Base-by-base conservation (phyloP, 2,113 vertebrate genomes). In the Myocastor coypus region DNA sequence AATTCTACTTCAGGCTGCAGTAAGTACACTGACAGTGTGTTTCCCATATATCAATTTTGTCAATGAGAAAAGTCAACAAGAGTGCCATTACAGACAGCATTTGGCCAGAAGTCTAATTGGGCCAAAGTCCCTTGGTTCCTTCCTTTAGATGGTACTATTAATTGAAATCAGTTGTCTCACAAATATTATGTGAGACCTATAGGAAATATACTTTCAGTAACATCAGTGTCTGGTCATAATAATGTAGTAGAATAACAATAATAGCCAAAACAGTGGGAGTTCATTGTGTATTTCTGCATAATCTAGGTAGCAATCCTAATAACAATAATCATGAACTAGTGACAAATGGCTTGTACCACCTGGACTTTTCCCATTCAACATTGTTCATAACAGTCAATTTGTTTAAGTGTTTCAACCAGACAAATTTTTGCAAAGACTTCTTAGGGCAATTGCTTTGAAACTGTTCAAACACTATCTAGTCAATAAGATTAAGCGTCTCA, bases 401-500 rank as follows among this genome's bases (percentile, higher is more conserved):
- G 40, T 55, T 96, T 73, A 75, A 83, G 17, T 28, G 3, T 87
- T 90, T 90, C 57, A 81, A 83, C 34, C 64, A 75, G 37, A 90
- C 40, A 40, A 13, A 68, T 84, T 87, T 86, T 87, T 89, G 42
- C 61, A 81, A 75, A 83, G 12, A 84, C 34, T 68, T 95, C 63
- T 92, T 75, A 78, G 32, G 63, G 50, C 75, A 46, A 55, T 77
- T 90, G 28, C 68, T 68, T 11, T 83, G 52, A 94, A 94, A 83
- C 22, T 86, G 16, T 78, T 94, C 4, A 92, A 75, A 83, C 77
- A 78, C 64, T 37, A 83, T 46, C 40, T 64, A 93, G 73, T 81
- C 85, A 92, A 46, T 94, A 78, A 94, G 87, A 94, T 91, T 42
- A 87, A 94, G 80, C 64, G 26, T 61, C 84, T 97, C 50, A 73